phyloP scores from a whole-genome alignment of 2,113 vertebrate genomes.

The Sturnus vulgaris region DNA sequence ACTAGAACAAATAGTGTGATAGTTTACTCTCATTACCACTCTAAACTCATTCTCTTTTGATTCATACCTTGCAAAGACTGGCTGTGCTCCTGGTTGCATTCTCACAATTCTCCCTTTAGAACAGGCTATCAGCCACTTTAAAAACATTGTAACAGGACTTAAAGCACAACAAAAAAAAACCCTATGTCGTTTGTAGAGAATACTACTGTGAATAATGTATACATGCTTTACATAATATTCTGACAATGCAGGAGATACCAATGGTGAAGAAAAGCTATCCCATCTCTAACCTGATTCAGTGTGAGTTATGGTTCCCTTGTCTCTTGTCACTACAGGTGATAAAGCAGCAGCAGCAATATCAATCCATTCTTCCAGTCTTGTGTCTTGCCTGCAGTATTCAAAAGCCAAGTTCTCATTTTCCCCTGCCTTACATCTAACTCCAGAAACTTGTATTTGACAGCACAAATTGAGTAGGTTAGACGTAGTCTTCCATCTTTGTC shows the following conservation, averaged over 20 bases:
- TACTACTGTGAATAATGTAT: not conserved
- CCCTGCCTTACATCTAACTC: constrained; percentile 4
- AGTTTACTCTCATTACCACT: not conserved
- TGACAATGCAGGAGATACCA: not conserved
- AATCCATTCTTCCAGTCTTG: not conserved
- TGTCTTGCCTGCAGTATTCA: not conserved
- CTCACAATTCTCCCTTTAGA: not conserved
- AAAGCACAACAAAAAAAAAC: not conserved
- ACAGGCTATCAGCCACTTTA: not conserved
- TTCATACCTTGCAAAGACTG: not conserved
- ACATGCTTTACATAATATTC: not conserved
- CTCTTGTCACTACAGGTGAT: not conserved
- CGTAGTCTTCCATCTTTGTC: not conserved
- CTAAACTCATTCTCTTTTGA: not conserved
- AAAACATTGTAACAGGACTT: not conserved
- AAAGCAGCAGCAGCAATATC: not conserved
- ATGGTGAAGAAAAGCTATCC: not conserved
- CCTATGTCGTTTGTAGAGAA: not conserved
- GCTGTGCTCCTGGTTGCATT: not conserved
- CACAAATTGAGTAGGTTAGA: constrained; percentile 10
- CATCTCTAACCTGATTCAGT: not conserved
- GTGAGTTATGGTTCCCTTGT: not conserved
- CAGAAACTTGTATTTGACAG: constrained; percentile 43
- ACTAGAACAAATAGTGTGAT: not conserved
- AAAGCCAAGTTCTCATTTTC: not conserved